Evolutionary conservation across 2,797 vertebrate genomes (phyloP).

Genomic region (Vespertilio murinus): DNA sequence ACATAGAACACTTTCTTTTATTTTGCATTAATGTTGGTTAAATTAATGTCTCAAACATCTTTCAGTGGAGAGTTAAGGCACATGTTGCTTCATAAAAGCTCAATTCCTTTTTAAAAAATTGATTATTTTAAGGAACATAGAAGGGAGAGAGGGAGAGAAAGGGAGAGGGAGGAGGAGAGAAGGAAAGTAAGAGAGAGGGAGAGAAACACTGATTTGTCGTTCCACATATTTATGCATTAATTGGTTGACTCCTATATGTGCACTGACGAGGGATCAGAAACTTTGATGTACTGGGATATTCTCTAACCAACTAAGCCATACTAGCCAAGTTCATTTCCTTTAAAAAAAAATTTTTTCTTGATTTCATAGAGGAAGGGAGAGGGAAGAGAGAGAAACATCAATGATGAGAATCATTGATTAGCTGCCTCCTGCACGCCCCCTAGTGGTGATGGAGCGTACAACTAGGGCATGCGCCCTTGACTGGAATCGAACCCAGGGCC

Average conservation of each 20-base stretch:
- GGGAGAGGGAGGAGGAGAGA: background rate
- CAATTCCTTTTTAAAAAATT: background rate
- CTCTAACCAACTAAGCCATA: too few species aligned
- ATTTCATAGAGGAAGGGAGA: too few species aligned
- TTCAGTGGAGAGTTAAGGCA: background rate
- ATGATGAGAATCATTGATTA: too few species aligned
- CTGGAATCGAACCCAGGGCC: too few species aligned
- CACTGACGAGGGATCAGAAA: background rate
- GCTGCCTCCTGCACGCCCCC: too few species aligned
- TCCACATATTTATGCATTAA: background rate
- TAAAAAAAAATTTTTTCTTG: background rate
- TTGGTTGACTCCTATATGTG: background rate
- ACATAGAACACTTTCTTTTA: background rate
- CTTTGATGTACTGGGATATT: too few species aligned
- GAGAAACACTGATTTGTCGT: background rate
- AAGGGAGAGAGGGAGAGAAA: background rate
- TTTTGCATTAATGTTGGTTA: background rate
- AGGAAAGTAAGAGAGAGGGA: too few species aligned
- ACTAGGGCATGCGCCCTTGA: too few species aligned
- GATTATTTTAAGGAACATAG: too few species aligned
- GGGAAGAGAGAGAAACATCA: background rate
- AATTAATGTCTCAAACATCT: background rate
- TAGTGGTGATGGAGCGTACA: too few species aligned
- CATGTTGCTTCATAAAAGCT: background rate
- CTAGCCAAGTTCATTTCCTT: background rate